Conservation (phyloP, 1,140 invertebrate genomes). For the Galendromus occidentalis region DNA sequence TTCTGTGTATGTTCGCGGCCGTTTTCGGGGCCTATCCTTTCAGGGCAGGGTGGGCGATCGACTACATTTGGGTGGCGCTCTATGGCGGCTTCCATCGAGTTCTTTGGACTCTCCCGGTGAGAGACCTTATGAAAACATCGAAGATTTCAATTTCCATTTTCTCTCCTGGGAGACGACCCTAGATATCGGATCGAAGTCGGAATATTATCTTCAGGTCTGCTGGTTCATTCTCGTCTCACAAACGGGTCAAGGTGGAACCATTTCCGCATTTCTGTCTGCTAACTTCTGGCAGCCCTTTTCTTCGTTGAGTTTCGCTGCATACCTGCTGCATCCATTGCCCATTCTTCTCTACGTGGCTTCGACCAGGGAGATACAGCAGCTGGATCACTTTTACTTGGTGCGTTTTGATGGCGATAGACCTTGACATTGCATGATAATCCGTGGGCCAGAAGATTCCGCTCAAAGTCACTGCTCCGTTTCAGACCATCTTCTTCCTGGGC, state of each 20-base stretch:
- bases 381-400: conserved; percentile 4
- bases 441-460: background rate
- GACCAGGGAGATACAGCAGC: background rate
- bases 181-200: background rate
- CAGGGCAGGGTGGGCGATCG: background rate
- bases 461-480: background rate
- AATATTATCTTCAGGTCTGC: background rate
- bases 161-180: background rate
- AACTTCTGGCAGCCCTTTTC: background rate
- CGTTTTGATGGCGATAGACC: background rate
- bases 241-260: conserved; percentile 4
- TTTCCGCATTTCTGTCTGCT: background rate
- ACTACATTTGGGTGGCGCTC: background rate
- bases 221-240: background rate
- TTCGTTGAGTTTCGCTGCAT: background rate
- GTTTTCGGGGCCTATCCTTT: conserved; percentile 4
- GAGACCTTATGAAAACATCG: background rate
- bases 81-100: conserved; percentile 9
- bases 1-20: background rate
- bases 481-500: background rate
- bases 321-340: background rate
- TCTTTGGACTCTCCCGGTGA: background rate
- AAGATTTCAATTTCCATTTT: background rate
- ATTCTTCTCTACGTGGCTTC: background rate
- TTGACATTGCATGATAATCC: background rate